These are phyloP conservation scores for Geophilus truncorum DNA, from an alignment of 2,888 invertebrate genomes.

Conservation along the genomic window DNA sequence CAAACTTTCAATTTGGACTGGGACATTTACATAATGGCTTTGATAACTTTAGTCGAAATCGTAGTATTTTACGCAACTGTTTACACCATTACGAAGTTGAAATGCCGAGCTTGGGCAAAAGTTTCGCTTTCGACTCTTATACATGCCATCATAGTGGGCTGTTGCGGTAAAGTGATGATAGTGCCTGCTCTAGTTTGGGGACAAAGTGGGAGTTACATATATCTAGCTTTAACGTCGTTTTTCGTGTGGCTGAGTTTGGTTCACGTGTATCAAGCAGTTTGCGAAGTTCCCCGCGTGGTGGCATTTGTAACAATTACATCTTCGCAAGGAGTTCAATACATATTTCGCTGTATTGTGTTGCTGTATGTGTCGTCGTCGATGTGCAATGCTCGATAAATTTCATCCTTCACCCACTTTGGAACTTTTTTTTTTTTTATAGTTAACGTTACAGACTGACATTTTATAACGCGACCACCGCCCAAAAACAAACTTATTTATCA, in stretches of 20 bases:
- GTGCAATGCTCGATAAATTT: too few species aligned
- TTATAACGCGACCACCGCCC: background rate
- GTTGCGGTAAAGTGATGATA: constrained; percentile 34
- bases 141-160: constrained; percentile 32
- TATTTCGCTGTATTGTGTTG: background rate
- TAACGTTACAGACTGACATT: background rate
- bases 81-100: background rate
- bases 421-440: too few species aligned
- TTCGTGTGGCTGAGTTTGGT: constrained; percentile 30
- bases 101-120: background rate
- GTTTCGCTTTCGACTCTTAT: background rate
- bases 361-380: background rate
- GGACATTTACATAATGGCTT: constrained; percentile 35
- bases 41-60: constrained; percentile 28
- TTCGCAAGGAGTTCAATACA: background rate
- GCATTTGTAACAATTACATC: background rate
- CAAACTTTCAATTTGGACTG: constrained; percentile 34
- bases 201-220: constrained; percentile 29
- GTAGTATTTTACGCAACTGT: background rate
- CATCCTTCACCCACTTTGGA: too few species aligned
- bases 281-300: background rate
- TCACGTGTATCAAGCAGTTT: background rate
- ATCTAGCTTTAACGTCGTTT: constrained; percentile 29
- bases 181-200: constrained; percentile 36
- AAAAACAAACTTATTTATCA: constrained; percentile 20